phyloP scores from a whole-genome alignment of 2,113 vertebrate species.

The Callocephalon fimbriatum region DNA sequence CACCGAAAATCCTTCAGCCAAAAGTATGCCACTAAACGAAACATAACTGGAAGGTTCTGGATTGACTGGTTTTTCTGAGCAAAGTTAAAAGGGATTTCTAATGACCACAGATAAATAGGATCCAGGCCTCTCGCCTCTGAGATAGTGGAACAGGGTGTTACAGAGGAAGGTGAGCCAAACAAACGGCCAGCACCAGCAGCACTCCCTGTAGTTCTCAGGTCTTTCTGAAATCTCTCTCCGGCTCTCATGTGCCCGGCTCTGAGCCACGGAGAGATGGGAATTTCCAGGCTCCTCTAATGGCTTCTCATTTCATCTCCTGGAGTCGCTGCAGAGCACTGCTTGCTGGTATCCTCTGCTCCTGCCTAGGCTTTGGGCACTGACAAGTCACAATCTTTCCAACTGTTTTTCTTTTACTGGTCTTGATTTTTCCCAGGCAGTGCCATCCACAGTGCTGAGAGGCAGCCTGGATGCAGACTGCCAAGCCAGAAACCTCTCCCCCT shows the following conservation, averaged over 20 bases:
- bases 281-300: neutral
- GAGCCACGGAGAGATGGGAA: neutral
- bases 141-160: neutral
- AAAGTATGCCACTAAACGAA: neutral
- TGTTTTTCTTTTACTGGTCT: neutral
- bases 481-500: neutral
- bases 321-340: neutral
- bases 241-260: fast-evolving
- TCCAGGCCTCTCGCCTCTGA: neutral
- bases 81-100: neutral
- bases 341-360: neutral
- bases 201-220: neutral
- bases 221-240: neutral
- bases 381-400: neutral
- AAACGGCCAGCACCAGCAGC: neutral
- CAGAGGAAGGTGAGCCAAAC: neutral
- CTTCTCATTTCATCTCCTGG: neutral
- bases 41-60: neutral
- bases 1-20: neutral
- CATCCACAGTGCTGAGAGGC: neutral
- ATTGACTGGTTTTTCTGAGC: neutral
- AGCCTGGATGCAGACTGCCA: neutral
- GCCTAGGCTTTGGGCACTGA: neutral
- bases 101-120: neutral
- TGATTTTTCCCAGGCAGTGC: neutral